Percentiles rank a stretch among this genome's conserved stretches.
These are phyloP conservation scores for Euleptes europaea DNA, from an alignment of 2,113 vertebrate species.

Conservation along the genomic window DNA sequence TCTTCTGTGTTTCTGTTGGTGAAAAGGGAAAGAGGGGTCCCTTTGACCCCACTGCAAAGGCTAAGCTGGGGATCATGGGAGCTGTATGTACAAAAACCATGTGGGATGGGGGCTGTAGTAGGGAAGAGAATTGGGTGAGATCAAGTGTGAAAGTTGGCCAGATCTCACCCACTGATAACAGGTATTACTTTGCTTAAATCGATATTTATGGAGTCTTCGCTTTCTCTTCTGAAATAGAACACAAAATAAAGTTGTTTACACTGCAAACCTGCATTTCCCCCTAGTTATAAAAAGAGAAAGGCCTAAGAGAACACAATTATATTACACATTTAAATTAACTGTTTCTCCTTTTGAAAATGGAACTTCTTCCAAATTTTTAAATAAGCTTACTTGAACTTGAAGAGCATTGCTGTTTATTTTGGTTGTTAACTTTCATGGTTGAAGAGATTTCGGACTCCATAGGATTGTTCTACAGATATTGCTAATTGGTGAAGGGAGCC, in stretches of 20 bases:
- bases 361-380: conserved; percentile 54
- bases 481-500: conserved; percentile 60
- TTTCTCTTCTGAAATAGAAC: conserved; percentile 43
- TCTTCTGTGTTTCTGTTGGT: no score
- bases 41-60: no score
- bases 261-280: conserved; percentile 47
- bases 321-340: conserved; percentile 30
- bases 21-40: no score
- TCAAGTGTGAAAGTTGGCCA: no score
- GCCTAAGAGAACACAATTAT: conserved; percentile 26
- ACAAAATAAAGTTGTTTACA: conserved; percentile 51
- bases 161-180: no score
- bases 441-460: conserved; percentile 51
- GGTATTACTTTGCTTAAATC: conserved; percentile 15
- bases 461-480: conserved; percentile 65
- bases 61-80: no score
- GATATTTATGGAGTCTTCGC: conserved; percentile 36
- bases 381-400: conserved; percentile 43
- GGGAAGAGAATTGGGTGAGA: no score
- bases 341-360: conserved; percentile 26
- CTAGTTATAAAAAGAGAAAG: conserved; percentile 32
- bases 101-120: no score
- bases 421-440: conserved; percentile 41
- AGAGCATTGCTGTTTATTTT: conserved; percentile 47
- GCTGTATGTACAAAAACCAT: no score